Evolutionary conservation across 2,888 invertebrate genomes (phyloP).

Genomic region (Dolomedes plantarius): DNA sequence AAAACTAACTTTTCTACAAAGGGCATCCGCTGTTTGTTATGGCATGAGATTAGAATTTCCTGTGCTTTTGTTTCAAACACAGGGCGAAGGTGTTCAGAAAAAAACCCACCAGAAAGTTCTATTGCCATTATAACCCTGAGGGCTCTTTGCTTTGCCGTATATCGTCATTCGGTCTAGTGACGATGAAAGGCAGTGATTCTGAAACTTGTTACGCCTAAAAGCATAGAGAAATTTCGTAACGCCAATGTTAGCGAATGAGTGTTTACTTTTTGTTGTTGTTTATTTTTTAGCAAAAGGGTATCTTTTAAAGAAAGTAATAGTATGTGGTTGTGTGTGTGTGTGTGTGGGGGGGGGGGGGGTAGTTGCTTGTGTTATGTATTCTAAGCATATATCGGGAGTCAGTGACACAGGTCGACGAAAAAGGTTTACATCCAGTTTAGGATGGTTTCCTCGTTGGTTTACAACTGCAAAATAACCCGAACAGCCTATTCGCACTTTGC

Average conservation of each 20-base stretch:
- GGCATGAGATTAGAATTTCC: slow-evolving; percentile 5
- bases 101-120: neutral
- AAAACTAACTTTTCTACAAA: neutral
- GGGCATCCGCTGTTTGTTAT: slow-evolving; percentile 8
- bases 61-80: neutral
- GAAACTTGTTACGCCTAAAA: neutral
- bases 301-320: no score
- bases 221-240: neutral
- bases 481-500: no score
- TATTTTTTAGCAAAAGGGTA: no score
- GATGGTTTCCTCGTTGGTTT: no score
- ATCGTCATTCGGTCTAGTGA: neutral
- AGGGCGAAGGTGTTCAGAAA: neutral
- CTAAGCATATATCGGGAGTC: no score
- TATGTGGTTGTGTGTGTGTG: no score
- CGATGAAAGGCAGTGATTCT: neutral
- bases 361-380: no score
- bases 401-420: no score
- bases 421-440: no score
- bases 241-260: neutral
- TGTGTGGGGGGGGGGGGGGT: no score
- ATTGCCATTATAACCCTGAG: neutral
- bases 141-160: neutral
- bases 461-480: no score
- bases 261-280: no score